Base-by-base conservation (phyloP, 1,140 invertebrate genomes). In the Phenacoccus solenopsis region DNA sequence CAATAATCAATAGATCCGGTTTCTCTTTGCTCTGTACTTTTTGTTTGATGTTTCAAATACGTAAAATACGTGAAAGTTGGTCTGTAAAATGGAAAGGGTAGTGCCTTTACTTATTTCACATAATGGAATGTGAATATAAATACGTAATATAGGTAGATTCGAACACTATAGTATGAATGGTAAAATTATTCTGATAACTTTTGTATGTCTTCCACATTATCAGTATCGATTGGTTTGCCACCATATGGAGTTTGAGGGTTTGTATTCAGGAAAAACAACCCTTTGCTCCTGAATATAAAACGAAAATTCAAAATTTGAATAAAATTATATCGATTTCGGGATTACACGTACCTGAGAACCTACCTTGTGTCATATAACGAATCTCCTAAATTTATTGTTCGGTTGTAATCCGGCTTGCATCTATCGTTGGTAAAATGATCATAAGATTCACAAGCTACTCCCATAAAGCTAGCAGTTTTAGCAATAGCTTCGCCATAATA, bases 361-460 rank as follows among this genome's bases (percentile, higher is more conserved):
- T 2, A 49, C 38, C 38, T 49, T 16, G 38, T 49, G 16, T 49
- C 38, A 16, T 49, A 49, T n/a, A 49, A 49, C 13, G 38, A 9
- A 49, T 49, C 9, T 22, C 25, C 59, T 24, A 64, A 9, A 25
- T 64, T 22, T 10, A 64, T 10, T 10, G 59, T 25, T 64, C 22
- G 25, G 25, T 64, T 64, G 5, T 22, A 24, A 24, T 64, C 25
- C 16, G 59, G 7, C 12, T 24, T 64, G 25, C 59, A 64, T 10
- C 25, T 22, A 25, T 64, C 80, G 0, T 77, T 78, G 69, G 81
- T 80, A 56, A 81, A 82, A 67, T 84, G 79, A 1, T 80, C 79
- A 77, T 85, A 86, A 71, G 77, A 81, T 49, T 78, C 73, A 74
- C 86, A 88, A 2, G 80, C 77, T 0, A 82, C 75, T 0, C 83